Evolutionary conservation across 2,797 vertebrate species (phyloP), one percentile per base, ranked within the genome.

Genomic region (Micropoecilia bifurca): DNA sequence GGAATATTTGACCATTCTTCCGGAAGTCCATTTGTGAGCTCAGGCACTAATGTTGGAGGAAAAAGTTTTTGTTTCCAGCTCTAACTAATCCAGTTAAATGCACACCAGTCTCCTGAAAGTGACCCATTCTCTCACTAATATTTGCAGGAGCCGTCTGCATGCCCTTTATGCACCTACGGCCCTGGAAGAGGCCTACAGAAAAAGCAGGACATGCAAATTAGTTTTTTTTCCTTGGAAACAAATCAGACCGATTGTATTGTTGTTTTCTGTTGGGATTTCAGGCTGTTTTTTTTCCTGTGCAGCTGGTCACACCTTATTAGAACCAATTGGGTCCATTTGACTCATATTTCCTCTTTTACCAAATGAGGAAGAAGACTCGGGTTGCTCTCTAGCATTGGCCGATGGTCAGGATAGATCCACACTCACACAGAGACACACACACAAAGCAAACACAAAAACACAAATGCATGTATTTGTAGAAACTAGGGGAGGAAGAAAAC

Each of bases 281-380:
- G 63, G 59, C 55, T 75, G 45, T 77, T 79, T 76, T 28, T 76
- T 59, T 79, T 77, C 28, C 75, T 72, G 46, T 74, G 80, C 89
- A 91, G 89, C 91, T 90, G 92, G 87, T 86, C 80, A 73, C 63
- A 8, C 50, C 73, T 83, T 84, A 90, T 91, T 88, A 89, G 80
- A 74, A 88, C 87, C 88, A 90, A 92, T 91, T 81, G 77, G 9
- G 55, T 86, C 86, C 80, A 89, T 91, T 86, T 90, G 89, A 92
- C 87, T 90, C 89, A 88, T 86, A 90, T 87, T 93, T 92, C 92
- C 92, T 90, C 83, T 87, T 83, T 82, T 78, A 75, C 82, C 80
- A 91, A 90, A 92, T 89, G 86, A 93, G 90, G 88, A 91, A 90
- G 86, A 89, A 20, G 85, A 88, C 79, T 79, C 89, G 87, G 84